Conservation (phyloP, 37 sponge, comb jelly and placozoan species). For the Petrosia ficiformis region DNA sequence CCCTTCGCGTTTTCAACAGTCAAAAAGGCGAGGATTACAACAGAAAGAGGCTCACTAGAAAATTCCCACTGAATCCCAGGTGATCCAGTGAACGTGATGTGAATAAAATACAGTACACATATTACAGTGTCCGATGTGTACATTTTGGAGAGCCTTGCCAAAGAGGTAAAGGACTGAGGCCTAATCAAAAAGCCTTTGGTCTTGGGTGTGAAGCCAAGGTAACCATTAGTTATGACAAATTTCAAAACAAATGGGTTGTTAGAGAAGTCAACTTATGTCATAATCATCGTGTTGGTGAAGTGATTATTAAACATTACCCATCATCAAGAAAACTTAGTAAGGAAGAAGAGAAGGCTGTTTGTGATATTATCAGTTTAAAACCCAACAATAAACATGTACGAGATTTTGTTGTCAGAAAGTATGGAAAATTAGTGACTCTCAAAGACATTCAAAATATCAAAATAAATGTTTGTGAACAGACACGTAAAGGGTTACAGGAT, state of each 20-base stretch:
- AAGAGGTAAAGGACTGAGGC: constrained; percentile 13
- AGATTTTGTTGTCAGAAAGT: constrained; percentile 9
- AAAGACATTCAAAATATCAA: constrained; percentile 46
- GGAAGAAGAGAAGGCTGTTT: constrained; percentile 8
- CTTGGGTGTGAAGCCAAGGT: constrained; percentile 3
- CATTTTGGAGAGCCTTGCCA: constrained; percentile 24
- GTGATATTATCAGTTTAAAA: constrained; percentile 7
- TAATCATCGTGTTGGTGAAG: constrained; percentile 19
- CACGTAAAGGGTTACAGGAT: constrained; percentile 13
- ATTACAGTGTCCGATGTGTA: constrained; percentile 26
- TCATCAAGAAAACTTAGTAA: constrained; percentile 5
- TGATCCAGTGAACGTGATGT: background rate
- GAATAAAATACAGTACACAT: constrained; percentile 12
- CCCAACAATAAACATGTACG: constrained; percentile 33
- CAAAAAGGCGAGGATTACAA: background rate
- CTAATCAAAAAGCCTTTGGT: constrained; percentile 14
- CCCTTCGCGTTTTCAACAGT: background rate
- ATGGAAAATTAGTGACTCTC: constrained; percentile 25
- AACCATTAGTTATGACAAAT: background rate
- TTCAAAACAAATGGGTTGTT: background rate
- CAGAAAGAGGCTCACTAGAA: too few species aligned
- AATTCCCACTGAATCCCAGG: too few species aligned
- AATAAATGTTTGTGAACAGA: background rate
- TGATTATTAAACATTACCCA: constrained; percentile 7
- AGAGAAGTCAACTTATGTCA: constrained; percentile 17